A percentile compares a stretch with the other conserved stretches of the same genome.
Conservation (phyloP, 1,140 invertebrate species). For the Agraylea sexmaculata region DNA sequence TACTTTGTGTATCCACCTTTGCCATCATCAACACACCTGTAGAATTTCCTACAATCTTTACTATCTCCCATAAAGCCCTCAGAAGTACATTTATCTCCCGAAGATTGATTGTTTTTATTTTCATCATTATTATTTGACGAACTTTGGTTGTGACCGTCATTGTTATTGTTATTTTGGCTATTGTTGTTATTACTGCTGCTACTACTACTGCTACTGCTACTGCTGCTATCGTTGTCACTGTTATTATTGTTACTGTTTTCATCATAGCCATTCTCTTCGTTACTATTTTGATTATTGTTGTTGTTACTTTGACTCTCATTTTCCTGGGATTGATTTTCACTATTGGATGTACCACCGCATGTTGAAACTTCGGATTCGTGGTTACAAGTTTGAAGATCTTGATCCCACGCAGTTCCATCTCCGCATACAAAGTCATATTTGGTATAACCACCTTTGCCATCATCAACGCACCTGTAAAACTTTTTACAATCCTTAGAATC, state of each 20-base stretch:
- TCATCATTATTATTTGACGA: conserved; percentile 4
- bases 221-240: conserved; percentile 4
- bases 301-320: too few species aligned
- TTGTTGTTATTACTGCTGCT: conserved; percentile 1
- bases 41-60: conserved; percentile 46
- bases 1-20: conserved; percentile 35
- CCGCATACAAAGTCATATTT: conserved; percentile 60
- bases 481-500: conserved; percentile 58
- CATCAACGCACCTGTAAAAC: conserved; percentile 64
- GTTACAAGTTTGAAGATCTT: conserved; percentile 52
- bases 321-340: too few species aligned
- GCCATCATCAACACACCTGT: conserved; percentile 49
- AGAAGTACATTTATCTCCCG: conserved; percentile 24
- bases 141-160: conserved; percentile 7
- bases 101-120: neutral
- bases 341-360: conserved; percentile 18
- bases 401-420: conserved; percentile 63
- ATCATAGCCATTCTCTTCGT: neutral
- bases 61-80: conserved; percentile 50
- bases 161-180: neutral
- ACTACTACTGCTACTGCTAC: conserved; percentile 17
- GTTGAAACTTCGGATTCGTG: conserved; percentile 42
- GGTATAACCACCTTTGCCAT: conserved; percentile 44
- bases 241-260: neutral
- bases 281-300: too few species aligned